A percentile compares a stretch with the other conserved stretches of the same genome.
Conservation (phyloP, 2,113 vertebrate genomes). For the Nipponia nippon region DNA sequence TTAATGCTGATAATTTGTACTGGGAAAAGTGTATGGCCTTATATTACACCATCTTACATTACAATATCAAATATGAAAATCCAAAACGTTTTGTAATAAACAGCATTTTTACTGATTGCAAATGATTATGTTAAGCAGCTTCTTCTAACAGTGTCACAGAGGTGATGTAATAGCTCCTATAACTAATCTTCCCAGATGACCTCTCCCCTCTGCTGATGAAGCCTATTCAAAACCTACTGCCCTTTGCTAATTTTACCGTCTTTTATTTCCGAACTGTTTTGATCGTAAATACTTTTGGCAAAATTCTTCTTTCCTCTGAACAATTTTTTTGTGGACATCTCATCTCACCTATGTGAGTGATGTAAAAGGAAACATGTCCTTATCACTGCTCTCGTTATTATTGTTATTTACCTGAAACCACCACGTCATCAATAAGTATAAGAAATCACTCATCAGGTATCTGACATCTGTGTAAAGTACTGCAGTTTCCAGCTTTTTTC, state of each 20-base stretch:
- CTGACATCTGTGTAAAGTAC: slow-evolving; percentile 74
- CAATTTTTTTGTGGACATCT: slow-evolving; percentile 58
- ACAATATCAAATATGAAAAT: slow-evolving; percentile 76
- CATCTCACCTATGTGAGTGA: slow-evolving; percentile 25
- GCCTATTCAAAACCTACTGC: slow-evolving; percentile 91
- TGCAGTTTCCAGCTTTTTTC: slow-evolving; percentile 74
- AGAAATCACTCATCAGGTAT: slow-evolving; percentile 76
- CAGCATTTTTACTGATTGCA: slow-evolving; percentile 96
- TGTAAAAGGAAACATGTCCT: slow-evolving; percentile 30
- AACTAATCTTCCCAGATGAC: slow-evolving; percentile 89
- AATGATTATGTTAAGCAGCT: slow-evolving; percentile 94
- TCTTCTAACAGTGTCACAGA: slow-evolving; percentile 85
- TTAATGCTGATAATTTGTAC: slow-evolving; percentile 63
- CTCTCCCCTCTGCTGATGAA: slow-evolving; percentile 95
- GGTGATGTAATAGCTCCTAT: slow-evolving; percentile 87
- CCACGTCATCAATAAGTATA: slow-evolving; percentile 73
- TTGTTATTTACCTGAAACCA: slow-evolving; percentile 72
- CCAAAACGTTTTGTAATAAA: slow-evolving; percentile 88
- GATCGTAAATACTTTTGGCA: slow-evolving; percentile 83
- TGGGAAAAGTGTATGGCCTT: slow-evolving; percentile 60
- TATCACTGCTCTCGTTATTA: not conserved
- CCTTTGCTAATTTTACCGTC: slow-evolving; percentile 80
- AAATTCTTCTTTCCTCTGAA: slow-evolving; percentile 74
- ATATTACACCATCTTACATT: slow-evolving; percentile 62
- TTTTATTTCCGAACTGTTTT: slow-evolving; percentile 77